A percentile compares a stretch with the other conserved stretches of the same genome.
Evolutionary conservation across 64 coral and sea anemone genomes (phyloP).

Genomic region (Porites lutea): DNA sequence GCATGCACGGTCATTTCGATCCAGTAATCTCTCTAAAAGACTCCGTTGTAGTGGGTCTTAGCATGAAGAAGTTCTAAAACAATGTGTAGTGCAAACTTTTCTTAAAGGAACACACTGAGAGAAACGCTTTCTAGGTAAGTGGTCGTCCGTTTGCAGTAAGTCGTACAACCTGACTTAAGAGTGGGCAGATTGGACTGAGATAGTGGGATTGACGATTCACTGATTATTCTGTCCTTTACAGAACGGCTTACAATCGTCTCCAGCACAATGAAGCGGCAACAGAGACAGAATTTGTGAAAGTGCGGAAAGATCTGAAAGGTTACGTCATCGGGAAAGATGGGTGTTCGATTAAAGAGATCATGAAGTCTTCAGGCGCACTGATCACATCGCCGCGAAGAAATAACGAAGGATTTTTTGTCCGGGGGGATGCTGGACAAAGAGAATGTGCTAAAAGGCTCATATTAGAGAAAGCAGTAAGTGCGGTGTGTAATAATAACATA

Average conservation of each 20-base stretch:
- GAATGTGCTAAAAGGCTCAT: neutral
- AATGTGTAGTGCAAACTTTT: no score
- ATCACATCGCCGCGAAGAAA: neutral
- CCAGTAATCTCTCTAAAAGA: no score
- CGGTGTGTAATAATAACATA: no score
- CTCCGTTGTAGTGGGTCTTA: no score
- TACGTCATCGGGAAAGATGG: neutral
- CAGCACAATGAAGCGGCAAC: neutral
- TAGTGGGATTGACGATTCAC: no score
- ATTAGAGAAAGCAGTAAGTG: constrained; percentile 15
- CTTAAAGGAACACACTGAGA: no score
- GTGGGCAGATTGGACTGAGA: no score
- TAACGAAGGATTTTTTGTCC: neutral
- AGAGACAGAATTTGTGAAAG: neutral
- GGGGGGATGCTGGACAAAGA: neutral
- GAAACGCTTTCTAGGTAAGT: no score
- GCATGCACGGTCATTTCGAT: no score
- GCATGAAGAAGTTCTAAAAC: no score
- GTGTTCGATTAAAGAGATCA: neutral
- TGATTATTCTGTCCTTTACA: neutral
- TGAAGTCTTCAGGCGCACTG: neutral
- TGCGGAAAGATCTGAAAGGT: neutral
- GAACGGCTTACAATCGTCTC: neutral
- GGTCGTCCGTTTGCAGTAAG: no score
- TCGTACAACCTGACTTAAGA: no score